phyloP scores from a whole-genome alignment of 2,888 invertebrate species.

The Lasiommata megera region DNA sequence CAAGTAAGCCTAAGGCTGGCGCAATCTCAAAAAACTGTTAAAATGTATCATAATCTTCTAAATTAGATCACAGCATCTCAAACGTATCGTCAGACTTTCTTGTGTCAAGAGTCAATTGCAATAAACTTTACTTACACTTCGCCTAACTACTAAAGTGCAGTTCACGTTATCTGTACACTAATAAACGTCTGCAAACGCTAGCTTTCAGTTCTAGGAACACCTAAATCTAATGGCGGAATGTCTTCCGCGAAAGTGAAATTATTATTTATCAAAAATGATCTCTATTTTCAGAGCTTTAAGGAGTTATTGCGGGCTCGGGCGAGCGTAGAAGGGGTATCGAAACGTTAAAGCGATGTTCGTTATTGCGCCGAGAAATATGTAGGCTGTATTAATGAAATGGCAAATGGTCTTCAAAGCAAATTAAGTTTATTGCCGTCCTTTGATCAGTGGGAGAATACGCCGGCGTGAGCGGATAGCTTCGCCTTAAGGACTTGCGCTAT shows the following conservation, averaged over 20 bases:
- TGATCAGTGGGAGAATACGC: slow-evolving; percentile 27
- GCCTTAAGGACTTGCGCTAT: slow-evolving; percentile 3
- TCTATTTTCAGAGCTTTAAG: slow-evolving; percentile 33
- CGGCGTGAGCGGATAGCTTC: slow-evolving; percentile 1
- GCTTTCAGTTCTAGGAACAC: slow-evolving; percentile 54
- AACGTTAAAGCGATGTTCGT: slow-evolving; percentile 40
- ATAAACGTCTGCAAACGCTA: slow-evolving; percentile 43
- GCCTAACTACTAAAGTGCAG: slow-evolving; percentile 21
- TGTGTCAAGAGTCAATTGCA: slow-evolving; percentile 31
- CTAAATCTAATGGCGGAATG: slow-evolving; percentile 54
- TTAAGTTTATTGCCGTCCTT: slow-evolving; percentile 31
- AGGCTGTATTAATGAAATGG: slow-evolving; percentile 48
- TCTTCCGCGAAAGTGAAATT: slow-evolving; percentile 52
- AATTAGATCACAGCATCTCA: slow-evolving; percentile 5
- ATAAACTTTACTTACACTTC: slow-evolving; percentile 24
- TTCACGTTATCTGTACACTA: slow-evolving; percentile 36
- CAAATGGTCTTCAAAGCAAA: slow-evolving; percentile 41
- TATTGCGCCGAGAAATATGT: slow-evolving; percentile 47
- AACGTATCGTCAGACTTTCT: slow-evolving; percentile 16
- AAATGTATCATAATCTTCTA: slow-evolving; percentile 1
- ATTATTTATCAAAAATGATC: slow-evolving; percentile 33
- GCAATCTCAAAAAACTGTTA: not conserved
- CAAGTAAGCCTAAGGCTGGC: not conserved
- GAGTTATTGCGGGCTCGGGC: slow-evolving; percentile 5
- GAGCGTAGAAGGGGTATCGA: slow-evolving; percentile 25